Conservation (phyloP, 1,140 invertebrate species). For the Cyclina sinensis region DNA sequence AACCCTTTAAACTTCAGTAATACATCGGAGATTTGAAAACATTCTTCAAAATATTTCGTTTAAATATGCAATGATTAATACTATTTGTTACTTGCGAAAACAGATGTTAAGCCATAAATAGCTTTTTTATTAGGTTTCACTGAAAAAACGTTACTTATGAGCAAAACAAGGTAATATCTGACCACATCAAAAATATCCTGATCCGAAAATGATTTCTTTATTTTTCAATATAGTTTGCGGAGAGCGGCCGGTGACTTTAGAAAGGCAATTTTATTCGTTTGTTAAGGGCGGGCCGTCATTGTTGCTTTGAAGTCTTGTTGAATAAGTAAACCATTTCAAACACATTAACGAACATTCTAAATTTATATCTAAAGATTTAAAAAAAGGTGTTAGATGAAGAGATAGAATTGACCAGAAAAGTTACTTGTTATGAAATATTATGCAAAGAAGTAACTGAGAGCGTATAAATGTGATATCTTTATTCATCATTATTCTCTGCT, state of each 20-base stretch:
- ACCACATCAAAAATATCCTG: slow-evolving; percentile 26
- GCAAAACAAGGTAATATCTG: not conserved
- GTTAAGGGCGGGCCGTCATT: slow-evolving; percentile 17
- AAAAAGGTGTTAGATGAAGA: not conserved
- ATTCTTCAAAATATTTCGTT: not conserved
- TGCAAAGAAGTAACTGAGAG: no score
- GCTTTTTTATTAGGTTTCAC: not conserved
- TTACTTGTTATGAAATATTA: no score
- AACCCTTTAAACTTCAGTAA: no score
- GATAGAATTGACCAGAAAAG: no score
- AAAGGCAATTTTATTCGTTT: slow-evolving; percentile 19
- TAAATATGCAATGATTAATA: not conserved
- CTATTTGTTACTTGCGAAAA: not conserved
- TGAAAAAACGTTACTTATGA: not conserved
- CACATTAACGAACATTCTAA: slow-evolving; percentile 9
- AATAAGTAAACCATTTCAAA: slow-evolving; percentile 31
- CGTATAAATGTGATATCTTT: no score
- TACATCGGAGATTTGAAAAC: no score
- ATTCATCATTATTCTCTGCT: no score
- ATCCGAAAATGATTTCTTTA: not conserved
- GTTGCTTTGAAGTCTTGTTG: slow-evolving; percentile 22
- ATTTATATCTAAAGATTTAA: not conserved
- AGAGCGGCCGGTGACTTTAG: not conserved
- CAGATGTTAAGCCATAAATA: not conserved
- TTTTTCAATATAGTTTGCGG: not conserved